Base-by-base conservation (phyloP, 2,888 invertebrate genomes). In the Eulithis testata region DNA sequence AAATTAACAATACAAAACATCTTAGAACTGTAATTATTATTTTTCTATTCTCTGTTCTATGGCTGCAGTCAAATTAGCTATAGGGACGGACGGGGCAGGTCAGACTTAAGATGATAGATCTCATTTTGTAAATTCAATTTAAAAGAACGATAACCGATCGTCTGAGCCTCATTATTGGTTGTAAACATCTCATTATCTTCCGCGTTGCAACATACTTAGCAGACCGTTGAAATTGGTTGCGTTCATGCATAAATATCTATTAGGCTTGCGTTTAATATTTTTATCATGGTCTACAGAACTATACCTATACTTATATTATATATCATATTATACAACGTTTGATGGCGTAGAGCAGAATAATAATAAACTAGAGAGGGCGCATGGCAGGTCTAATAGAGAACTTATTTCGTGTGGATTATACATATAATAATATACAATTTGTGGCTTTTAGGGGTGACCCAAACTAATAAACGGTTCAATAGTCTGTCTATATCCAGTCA, bases 201-300 rank as follows among this genome's bases (percentile, higher is more conserved):
- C 43, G 80, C 84, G 84, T 84, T 87, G 83, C 83, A 84, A 80
- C 80, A 64, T 66, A 63, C 63, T 55, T 70, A 37, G 43, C 54
- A 62, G 58, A 68, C 65, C 82, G 79, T 81, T 81, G 78, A 87
- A 87, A 92, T 92, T 92, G 91, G 81, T 81, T 90, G 80, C 88
- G 78, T 71, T 87, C 87, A 87, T 82, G 90, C 93, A 91, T 91
- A 91, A 92, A 93, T 91, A 92, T 91, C 92, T 91, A 91, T 92
- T 88, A 93, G 79, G 83, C 83, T 75, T 74, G 81, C 86, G 88
- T 89, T 91, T 91, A 89, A 91, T 90, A 91, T 91, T 93, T 93
- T 92, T 91, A 90, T 79, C 76, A 70, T 63, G 79, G 79, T 83
- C 80, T 85, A 59, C 14, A 5, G 44, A 43, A 27, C 9, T 21